Evolutionary conservation across 2,113 vertebrate species (phyloP), one percentile per base, ranked within the genome.

Genomic region (Microtus pennsylvanicus): DNA sequence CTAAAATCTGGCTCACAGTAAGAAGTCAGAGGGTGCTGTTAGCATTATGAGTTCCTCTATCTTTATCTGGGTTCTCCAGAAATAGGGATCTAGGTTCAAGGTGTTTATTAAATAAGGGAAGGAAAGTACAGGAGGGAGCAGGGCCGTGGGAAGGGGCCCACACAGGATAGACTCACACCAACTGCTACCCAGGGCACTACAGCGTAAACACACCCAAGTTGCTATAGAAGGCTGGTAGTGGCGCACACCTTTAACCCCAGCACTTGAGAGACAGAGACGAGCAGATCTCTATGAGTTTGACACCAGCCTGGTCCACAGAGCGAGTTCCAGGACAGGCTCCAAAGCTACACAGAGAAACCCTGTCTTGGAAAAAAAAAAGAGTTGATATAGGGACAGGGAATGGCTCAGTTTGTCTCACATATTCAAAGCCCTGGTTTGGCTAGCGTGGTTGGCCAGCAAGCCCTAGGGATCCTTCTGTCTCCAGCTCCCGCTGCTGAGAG

Each of bases 121-220:
- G 61, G 26, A 11, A 85, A 21, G 38, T 28, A 7, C 10, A 38
- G 28, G 74, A 75, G 50, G 22, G 38, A 17, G 63, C 55, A 7
- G 77, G 0, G 22, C 21, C 2, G 2, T 50, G 13, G 63, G 55
- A 2, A 61, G 35, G 33, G 7, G 8, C 47, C 58, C 30, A 16
- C 24, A 22, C 5, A 75, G 63, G 33, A 22, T 14, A 11, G 1
- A 0, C 86, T 74, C 10, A 1, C 24, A 17, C 61, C 52, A n/a
- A 35, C 86, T 47, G 0, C n/a, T 6, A 1, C 22, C 0, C 17
- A 0, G 24, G 70, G n/a, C 35, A 33, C 2, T 1, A 3, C 42
- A 72, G n/a, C 33, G 21, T 63, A 14, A 12, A 13, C 38, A 4
- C 42, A 13, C 47, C 67, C 80, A 74, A 28, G 52, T 58, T 58